phyloP scores from a whole-genome alignment of 2,797 vertebrate genomes.

The Onychomys leucogaster region DNA sequence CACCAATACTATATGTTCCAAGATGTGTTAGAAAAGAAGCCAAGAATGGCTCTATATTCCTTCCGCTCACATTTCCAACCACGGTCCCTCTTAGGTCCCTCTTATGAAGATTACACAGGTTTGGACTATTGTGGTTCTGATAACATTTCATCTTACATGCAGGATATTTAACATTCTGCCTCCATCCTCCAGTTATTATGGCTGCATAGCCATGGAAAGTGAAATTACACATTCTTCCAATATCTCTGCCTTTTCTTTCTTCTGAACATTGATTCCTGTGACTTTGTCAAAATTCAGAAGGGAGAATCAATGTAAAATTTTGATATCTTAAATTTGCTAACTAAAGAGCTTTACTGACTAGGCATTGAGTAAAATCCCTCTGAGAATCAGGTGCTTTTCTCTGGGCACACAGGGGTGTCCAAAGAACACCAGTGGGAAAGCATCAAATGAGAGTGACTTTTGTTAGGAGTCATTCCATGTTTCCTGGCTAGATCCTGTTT shows the following conservation, averaged over 20 bases:
- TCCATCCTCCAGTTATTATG: not conserved
- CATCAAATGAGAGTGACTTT: not conserved
- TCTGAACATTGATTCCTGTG: not conserved
- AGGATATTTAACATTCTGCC: not conserved
- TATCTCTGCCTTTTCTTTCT: not conserved
- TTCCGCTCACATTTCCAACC: not conserved
- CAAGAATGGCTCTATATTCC: not conserved
- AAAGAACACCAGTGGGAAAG: not conserved
- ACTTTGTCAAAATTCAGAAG: not conserved
- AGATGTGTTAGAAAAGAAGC: not conserved
- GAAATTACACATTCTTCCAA: not conserved
- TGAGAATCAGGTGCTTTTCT: not conserved
- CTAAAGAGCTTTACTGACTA: not conserved
- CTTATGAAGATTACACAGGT: no score
- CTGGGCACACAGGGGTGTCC: not conserved
- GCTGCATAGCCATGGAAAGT: not conserved
- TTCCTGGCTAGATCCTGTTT: not conserved
- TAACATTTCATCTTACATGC: not conserved
- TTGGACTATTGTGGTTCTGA: not conserved
- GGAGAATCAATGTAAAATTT: not conserved
- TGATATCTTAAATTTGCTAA: not conserved
- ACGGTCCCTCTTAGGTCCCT: not conserved
- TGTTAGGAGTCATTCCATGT: not conserved
- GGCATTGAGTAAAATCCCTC: not conserved
- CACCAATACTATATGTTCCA: not conserved